Evolutionary conservation across 2,113 vertebrate genomes (phyloP), one percentile per base, ranked within the genome.

Genomic region (Thunnus maccoyii): DNA sequence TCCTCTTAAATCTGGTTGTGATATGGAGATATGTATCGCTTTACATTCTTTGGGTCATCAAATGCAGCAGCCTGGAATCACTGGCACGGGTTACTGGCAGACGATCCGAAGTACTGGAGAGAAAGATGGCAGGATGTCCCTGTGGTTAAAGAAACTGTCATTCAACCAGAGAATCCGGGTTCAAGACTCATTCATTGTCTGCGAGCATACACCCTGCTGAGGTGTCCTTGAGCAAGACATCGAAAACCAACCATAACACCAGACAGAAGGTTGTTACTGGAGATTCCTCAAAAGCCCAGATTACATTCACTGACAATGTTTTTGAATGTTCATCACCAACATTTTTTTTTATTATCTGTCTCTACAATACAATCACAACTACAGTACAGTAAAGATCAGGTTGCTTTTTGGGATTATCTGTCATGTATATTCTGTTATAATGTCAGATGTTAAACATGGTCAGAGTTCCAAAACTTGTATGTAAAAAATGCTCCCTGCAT

Each of bases 1-100:
- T 58, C 7, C 16, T 55, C 54, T 68, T 27, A 9, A 88, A 80
- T 89, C 82, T 86, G 86, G 70, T 76, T 84, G 82, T 73, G 89
- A 87, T 88, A 75, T 79, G 76, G 77, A 74, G 83, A 82, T 73
- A 44, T 14, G 66, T 72, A 85, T 86, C 83, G 30, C 76, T 72
- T 83, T 84, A 83, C 82, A 70, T 62, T 71, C 70, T 70, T 68
- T 60, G 68, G 82, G 78, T 76, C 83, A 67, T 83, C 78, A 22
- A 81, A 83, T 15, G 78, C 63, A 74, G 65, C 66, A 62, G 76
- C 54, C 77, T 82, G 64, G 54, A 84, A 86, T 85, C 89, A 87
- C 66, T 66, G 73, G 27, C 56, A 41, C 4, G 60, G 66, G 68
- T 79, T 78, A 58, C 72, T 55, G 78, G 78, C 32, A 71, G 71